Evolutionary conservation across 2,113 vertebrate genomes (phyloP), one percentile per base, ranked within the genome.

Genomic region (Tyto alba): DNA sequence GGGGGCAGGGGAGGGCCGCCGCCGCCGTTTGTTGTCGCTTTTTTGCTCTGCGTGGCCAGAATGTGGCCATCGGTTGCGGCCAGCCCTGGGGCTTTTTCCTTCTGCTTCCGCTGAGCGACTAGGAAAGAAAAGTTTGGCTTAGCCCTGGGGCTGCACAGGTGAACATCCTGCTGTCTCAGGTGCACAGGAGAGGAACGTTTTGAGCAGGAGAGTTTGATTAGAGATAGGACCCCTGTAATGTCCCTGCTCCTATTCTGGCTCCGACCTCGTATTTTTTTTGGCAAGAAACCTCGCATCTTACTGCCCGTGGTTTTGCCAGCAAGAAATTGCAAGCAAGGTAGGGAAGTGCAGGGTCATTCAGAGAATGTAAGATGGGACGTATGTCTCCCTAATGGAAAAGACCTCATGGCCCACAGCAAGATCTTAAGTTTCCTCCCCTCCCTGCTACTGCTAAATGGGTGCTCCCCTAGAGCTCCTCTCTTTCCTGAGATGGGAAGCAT

Each of bases 1-100:
- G 74, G 77, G 90, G 82, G 82, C 59, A 32, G 91, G 92, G 88
- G 55, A 62, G 48, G 43, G 73, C 68, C 26, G 95, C 87, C 15
- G 75, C 4, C 91, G 72, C 3, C 93, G 47, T 81, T 40, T 71
- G 29, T 66, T 71, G n/a, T 22, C 30, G n/a, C 10, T 14, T 14
- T n/a, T 48, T 4, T 36, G 50, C 71, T 64, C 34, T 23, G 1
- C 5, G 86, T 12, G 41, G 52, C 56, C 74, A 3, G 79, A 36
- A 18, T 16, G 2, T 4, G 59, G 59, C 57, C 57, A 0, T 36
- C 7, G 11, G 27, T 20, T 50, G 47, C 1, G 0, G 64, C 29
- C 18, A 0, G 41, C 80, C 80, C 55, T 34, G 52, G n/a, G 78
- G 27, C 1, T 47, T 26, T 40, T 52, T 3, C 38, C 40, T n/a